These are phyloP conservation scores for Aporophyla nigra DNA, from an alignment of 2,888 invertebrate species.

Conservation along the genomic window DNA sequence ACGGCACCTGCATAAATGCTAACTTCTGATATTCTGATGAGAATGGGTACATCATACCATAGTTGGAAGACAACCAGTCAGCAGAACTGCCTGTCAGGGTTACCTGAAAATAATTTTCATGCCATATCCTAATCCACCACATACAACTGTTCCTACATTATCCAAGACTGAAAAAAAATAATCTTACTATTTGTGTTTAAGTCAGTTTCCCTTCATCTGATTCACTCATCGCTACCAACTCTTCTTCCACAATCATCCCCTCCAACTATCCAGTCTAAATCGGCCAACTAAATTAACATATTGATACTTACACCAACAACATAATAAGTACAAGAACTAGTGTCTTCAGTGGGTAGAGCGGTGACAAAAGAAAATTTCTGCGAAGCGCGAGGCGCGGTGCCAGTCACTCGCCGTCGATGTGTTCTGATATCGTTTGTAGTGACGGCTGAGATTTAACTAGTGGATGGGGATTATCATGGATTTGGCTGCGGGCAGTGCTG, in stretches of 20 bases:
- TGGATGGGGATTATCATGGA: constrained; percentile 36
- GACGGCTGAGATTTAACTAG: constrained; percentile 29
- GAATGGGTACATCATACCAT: no score
- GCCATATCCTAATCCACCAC: not conserved
- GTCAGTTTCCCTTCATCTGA: not conserved
- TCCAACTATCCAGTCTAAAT: not conserved
- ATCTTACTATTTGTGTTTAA: not conserved
- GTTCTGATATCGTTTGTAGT: constrained; percentile 34
- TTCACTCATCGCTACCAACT: not conserved
- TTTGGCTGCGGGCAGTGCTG: constrained; percentile 15
- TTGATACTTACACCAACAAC: not conserved
- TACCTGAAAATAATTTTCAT: not conserved
- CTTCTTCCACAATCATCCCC: not conserved
- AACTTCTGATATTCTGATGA: not conserved
- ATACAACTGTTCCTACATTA: not conserved
- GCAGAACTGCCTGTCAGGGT: not conserved
- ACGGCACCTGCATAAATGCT: not conserved
- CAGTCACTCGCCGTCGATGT: constrained; percentile 14
- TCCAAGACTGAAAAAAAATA: not conserved
- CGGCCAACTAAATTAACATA: not conserved
- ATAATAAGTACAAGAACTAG: not conserved
- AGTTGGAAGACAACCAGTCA: not conserved
- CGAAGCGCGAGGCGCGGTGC: constrained; percentile 34
- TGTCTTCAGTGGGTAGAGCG: not conserved
- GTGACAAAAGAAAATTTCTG: constrained; percentile 38